phyloP scores from a whole-genome alignment of 2,888 invertebrate species.

The Tethea ocularis region DNA sequence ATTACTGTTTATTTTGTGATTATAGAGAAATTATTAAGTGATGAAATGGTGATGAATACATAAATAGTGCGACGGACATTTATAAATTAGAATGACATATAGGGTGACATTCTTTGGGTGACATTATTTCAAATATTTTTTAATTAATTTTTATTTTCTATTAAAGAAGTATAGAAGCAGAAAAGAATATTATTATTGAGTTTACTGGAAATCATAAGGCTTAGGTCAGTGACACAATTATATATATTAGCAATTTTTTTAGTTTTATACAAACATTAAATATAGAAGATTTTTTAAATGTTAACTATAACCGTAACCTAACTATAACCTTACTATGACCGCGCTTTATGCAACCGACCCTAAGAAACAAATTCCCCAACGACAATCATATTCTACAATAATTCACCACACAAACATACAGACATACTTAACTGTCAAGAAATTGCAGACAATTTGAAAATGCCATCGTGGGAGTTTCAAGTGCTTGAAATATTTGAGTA shows the following conservation, averaged over 20 bases:
- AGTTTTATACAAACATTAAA: no score
- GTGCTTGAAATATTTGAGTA: conserved; percentile 23
- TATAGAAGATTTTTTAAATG: no score
- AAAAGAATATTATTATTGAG: not conserved
- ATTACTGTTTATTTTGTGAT: not conserved
- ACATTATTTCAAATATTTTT: not conserved
- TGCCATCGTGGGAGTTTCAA: conserved; percentile 5
- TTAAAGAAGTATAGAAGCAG: not conserved
- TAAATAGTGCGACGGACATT: not conserved
- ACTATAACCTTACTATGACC: no score
- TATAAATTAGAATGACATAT: not conserved
- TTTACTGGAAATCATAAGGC: no score
- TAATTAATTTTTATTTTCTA: not conserved
- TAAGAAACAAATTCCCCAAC: no score
- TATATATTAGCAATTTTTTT: no score
- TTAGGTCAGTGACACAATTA: no score
- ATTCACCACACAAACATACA: not conserved
- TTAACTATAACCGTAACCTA: no score
- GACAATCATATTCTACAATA: no score
- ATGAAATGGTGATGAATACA: not conserved
- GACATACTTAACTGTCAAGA: not conserved
- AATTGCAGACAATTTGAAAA: conserved; percentile 7
- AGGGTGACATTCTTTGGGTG: not conserved
- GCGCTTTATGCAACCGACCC: no score
- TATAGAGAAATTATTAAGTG: not conserved